These are phyloP conservation scores for Gadopsis marmoratus DNA, from an alignment of 2,797 vertebrate genomes.

Conservation along the genomic window DNA sequence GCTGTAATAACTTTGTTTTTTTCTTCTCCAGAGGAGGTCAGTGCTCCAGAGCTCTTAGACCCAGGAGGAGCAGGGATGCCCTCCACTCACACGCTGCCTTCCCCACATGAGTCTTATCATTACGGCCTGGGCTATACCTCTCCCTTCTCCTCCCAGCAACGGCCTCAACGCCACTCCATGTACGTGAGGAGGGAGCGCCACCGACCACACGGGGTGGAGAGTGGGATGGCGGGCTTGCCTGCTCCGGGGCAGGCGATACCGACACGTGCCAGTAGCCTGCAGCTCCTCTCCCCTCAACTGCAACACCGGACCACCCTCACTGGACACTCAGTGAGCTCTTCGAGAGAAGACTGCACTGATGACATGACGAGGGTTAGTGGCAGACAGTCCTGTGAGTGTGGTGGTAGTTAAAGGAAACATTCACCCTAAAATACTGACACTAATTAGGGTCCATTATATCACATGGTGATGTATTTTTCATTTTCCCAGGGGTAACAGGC, in stretches of 20 bases:
- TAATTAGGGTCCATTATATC: neutral
- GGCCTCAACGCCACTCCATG: conserved; percentile 98
- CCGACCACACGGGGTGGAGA: conserved; percentile 86
- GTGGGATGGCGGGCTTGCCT: conserved; percentile 80
- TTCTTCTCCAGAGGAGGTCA: conserved; percentile 86
- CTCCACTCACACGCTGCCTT: conserved; percentile 92
- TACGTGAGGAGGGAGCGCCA: conserved; percentile 98
- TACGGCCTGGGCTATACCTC: conserved; percentile 98
- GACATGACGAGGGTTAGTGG: conserved; percentile 89
- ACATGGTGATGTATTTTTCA: neutral
- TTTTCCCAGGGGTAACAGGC: neutral
- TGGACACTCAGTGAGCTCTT: conserved; percentile 89
- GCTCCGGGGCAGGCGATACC: conserved; percentile 92
- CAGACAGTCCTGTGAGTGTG: conserved; percentile 1
- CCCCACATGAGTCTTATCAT: conserved; percentile 96
- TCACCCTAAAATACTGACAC: conserved; percentile 26
- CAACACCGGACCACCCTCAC: conserved; percentile 91
- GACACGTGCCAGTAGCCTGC: conserved; percentile 96
- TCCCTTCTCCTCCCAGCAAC: conserved; percentile 98
- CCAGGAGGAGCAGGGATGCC: conserved; percentile 81
- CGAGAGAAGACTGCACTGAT: conserved; percentile 91
- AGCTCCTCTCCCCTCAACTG: conserved; percentile 97
- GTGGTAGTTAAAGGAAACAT: conserved; percentile 18
- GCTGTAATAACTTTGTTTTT: neutral
- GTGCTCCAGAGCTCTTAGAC: conserved; percentile 92